These are phyloP conservation scores for Gnatocerus cornutus DNA, from an alignment of 2,888 invertebrate genomes.

Conservation along the genomic window DNA sequence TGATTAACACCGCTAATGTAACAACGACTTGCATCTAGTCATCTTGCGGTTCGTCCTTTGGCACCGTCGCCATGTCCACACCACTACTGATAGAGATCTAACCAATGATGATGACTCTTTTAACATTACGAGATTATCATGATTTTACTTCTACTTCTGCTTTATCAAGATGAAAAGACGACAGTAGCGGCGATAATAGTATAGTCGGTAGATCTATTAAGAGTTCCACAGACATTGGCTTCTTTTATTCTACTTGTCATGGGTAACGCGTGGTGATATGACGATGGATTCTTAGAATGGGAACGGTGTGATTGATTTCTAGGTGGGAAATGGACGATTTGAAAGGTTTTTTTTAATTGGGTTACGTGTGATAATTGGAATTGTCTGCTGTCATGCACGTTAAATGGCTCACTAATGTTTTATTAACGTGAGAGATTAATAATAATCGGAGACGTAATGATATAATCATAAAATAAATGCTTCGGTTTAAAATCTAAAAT, in stretches of 20 bases:
- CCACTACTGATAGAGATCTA: slow-evolving; percentile 46
- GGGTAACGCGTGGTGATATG: slow-evolving; percentile 14
- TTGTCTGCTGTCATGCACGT: slow-evolving; percentile 7
- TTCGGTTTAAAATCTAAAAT: background rate
- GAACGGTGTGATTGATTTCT: background rate
- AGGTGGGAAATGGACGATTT: slow-evolving; percentile 1
- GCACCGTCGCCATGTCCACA: slow-evolving; percentile 46
- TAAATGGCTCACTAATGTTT: slow-evolving; percentile 2
- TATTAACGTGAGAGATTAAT: slow-evolving; percentile 1
- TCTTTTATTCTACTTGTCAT: slow-evolving; percentile 34
- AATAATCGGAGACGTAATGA: background rate
- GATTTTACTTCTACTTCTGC: slow-evolving; percentile 27
- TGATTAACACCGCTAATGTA: slow-evolving; percentile 53
- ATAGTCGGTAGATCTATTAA: slow-evolving; percentile 31
- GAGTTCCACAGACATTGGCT: background rate
- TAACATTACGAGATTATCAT: slow-evolving; percentile 38
- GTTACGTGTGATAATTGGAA: slow-evolving; percentile 3
- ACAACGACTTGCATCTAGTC: slow-evolving; percentile 39
- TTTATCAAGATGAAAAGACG: slow-evolving; percentile 52
- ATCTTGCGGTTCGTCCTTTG: slow-evolving; percentile 39
- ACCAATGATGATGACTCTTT: slow-evolving; percentile 51
- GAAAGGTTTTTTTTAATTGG: slow-evolving; percentile 12
- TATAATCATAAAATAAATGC: no score
- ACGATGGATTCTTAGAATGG: slow-evolving; percentile 11
- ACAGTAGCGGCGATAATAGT: slow-evolving; percentile 44